Percentiles rank a stretch among this genome's conserved stretches.
Conservation (phyloP, 2,888 invertebrate species). For the Plebejus argus region DNA sequence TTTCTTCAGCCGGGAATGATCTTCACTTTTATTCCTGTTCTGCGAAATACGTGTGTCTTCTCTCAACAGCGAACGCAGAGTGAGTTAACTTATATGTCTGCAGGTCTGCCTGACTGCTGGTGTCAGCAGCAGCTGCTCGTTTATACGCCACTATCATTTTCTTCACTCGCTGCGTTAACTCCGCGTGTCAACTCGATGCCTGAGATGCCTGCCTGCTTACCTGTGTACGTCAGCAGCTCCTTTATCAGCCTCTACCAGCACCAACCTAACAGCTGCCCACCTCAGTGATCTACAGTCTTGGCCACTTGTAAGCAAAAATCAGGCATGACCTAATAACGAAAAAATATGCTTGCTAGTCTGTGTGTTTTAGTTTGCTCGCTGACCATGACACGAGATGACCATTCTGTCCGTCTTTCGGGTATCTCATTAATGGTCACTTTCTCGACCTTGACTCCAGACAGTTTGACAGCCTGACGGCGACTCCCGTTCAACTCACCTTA, state of each 20-base stretch:
- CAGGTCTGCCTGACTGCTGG: background rate
- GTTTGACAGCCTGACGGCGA: background rate
- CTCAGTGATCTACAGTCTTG: background rate
- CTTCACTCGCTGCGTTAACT: background rate
- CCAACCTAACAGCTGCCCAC: background rate
- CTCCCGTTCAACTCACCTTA: background rate
- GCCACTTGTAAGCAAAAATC: background rate
- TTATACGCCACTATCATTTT: background rate
- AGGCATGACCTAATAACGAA: background rate
- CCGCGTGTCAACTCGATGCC: background rate
- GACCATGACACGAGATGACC: background rate
- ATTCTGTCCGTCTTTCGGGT: background rate
- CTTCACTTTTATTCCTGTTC: background rate
- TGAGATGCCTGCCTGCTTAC: background rate
- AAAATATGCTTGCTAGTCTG: background rate
- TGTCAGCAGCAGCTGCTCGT: background rate
- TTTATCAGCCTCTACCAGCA: background rate
- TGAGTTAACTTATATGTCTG: background rate
- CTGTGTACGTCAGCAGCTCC: background rate
- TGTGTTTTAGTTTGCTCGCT: background rate
- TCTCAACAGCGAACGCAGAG: background rate
- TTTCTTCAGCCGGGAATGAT: background rate
- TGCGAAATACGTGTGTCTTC: background rate
- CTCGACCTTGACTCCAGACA: background rate
- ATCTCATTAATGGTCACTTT: background rate